Evolutionary conservation across 2,113 vertebrate genomes (phyloP).

Genomic region (Ondatra zibethicus): DNA sequence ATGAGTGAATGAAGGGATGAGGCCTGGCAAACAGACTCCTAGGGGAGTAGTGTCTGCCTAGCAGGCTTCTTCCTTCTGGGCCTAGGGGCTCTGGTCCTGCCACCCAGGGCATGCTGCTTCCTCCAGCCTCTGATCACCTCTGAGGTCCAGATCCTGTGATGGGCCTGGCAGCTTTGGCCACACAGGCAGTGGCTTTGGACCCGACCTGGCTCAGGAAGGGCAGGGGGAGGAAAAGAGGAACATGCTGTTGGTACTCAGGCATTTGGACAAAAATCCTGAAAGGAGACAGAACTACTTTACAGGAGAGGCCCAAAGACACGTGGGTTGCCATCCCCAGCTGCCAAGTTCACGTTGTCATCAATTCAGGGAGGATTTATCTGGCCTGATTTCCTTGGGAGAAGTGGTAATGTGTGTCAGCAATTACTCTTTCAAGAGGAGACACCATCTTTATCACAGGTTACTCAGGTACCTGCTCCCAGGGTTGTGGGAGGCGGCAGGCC

Average conservation of each 20-base stretch:
- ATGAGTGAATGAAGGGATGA: not conserved
- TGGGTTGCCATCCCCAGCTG: slow-evolving; percentile 6
- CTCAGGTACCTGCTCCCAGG: not conserved
- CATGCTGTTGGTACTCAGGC: not conserved
- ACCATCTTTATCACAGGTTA: slow-evolving; percentile 39
- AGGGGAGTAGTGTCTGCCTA: not conserved
- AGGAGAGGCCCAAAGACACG: not conserved
- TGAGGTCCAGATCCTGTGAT: not conserved
- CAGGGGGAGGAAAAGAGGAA: not conserved
- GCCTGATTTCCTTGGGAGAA: slow-evolving; percentile 59
- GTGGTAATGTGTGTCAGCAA: slow-evolving; percentile 28
- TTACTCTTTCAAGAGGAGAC: slow-evolving; percentile 57
- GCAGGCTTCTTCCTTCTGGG: not conserved
- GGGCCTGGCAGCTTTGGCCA: too few species aligned
- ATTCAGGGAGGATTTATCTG: slow-evolving; percentile 49
- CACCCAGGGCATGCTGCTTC: not conserved
- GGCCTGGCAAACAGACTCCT: not conserved
- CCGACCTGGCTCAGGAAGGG: not conserved
- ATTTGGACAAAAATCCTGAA: not conserved
- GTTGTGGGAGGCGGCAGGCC: fast-evolving
- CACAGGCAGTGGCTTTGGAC: not conserved
- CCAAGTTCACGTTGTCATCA: not conserved
- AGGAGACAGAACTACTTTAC: not conserved
- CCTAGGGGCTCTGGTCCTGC: too few species aligned
- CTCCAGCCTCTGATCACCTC: not conserved